phyloP scores from a whole-genome alignment of 1,140 invertebrate genomes.

The Caligus rogercresseyi region DNA sequence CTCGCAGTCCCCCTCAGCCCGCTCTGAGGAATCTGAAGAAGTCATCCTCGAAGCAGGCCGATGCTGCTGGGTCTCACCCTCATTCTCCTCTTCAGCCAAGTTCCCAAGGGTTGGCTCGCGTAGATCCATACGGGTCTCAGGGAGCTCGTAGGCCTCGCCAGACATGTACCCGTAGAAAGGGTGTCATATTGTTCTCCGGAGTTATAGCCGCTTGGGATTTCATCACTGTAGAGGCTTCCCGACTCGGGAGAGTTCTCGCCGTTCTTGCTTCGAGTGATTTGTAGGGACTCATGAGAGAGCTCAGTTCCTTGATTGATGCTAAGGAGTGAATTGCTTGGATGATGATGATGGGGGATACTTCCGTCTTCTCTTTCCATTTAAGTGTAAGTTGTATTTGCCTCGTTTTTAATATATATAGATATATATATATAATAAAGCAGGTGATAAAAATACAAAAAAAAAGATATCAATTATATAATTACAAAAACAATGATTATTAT shows the following conservation, averaged over 20 bases:
- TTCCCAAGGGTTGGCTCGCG: slow-evolving; percentile 11
- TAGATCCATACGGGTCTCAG: slow-evolving; percentile 16
- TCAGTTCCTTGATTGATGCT: not conserved
- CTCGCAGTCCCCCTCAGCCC: not conserved
- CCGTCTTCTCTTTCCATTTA: not conserved
- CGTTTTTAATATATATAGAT: not conserved
- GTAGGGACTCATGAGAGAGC: not conserved
- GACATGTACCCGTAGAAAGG: slow-evolving; percentile 20
- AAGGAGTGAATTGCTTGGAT: too few species aligned
- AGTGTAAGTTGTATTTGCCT: too few species aligned
- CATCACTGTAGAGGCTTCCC: slow-evolving; percentile 17
- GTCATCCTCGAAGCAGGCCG: not conserved
- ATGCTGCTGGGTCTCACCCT: not conserved
- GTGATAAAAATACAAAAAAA: not conserved
- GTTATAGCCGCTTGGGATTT: slow-evolving; percentile 20
- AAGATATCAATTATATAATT: not conserved
- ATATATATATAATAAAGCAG: not conserved
- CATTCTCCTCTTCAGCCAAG: slow-evolving; percentile 1
- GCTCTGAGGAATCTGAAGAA: not conserved
- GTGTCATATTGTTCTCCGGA: slow-evolving; percentile 20
- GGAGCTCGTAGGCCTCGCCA: slow-evolving; percentile 20
- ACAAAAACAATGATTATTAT: not conserved
- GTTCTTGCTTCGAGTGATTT: not conserved
- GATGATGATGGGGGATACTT: not conserved
- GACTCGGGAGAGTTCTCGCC: slow-evolving; percentile 17